Evolutionary conservation across 1,140 invertebrate genomes (phyloP).

Genomic region (Telenomus remus): DNA sequence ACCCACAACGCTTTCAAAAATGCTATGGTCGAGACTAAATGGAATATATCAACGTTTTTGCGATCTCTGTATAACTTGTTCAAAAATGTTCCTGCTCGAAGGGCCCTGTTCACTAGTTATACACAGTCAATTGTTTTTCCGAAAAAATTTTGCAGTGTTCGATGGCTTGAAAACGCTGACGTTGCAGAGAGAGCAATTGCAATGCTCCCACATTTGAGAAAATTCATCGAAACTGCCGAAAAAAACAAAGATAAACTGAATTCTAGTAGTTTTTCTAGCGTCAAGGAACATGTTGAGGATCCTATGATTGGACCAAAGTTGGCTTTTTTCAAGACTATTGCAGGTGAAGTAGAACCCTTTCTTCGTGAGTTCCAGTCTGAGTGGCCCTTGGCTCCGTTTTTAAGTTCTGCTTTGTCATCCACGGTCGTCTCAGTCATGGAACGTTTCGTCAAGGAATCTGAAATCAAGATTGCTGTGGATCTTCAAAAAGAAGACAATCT

Average conservation of each 20-base stretch:
- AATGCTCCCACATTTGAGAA: conserved; percentile 13
- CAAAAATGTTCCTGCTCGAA: conserved; percentile 22
- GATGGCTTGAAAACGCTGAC: conserved; percentile 29
- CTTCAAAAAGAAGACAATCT: conserved; percentile 14
- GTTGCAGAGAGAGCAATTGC: conserved; percentile 15
- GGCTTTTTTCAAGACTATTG: conserved; percentile 36
- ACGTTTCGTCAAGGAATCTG: no score
- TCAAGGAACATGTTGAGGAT: conserved; percentile 32
- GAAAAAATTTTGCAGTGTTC: conserved; percentile 31
- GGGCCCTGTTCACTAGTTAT: conserved; percentile 9
- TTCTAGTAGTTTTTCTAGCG: conserved; percentile 5
- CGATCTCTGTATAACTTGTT: conserved; percentile 27
- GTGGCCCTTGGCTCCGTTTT: conserved; percentile 37
- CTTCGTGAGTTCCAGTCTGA: conserved; percentile 47
- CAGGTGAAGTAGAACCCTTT: conserved; percentile 49
- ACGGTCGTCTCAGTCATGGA: no score
- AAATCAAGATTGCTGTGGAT: no score
- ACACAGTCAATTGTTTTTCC: conserved; percentile 20
- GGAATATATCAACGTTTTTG: conserved; percentile 18
- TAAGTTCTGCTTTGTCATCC: conserved; percentile 18
- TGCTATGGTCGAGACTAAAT: neutral
- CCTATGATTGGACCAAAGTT: conserved; percentile 29
- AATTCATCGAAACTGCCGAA: neutral
- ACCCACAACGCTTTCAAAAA: conserved; percentile 43
- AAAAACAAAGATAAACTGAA: neutral